A percentile compares a stretch with the other conserved stretches of the same genome.
phyloP scores from a whole-genome alignment of 2,113 vertebrate genomes.

The Plotosus lineatus region DNA sequence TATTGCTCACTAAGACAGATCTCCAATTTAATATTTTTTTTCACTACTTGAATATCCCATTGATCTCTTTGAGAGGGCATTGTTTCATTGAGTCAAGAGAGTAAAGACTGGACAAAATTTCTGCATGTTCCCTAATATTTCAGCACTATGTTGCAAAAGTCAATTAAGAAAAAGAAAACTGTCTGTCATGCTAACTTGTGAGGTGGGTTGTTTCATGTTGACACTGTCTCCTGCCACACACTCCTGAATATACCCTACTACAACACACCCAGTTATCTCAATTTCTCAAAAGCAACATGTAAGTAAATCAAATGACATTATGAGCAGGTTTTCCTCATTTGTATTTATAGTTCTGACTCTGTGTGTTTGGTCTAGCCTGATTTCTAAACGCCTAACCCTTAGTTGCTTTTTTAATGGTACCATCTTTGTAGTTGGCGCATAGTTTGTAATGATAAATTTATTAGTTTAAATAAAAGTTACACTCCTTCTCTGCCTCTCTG shows the following conservation, averaged over 20 bases:
- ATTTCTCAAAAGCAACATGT: not conserved
- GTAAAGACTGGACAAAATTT: no score
- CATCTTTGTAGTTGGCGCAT: not conserved
- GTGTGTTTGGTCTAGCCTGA: not conserved
- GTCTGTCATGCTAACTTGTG: no score
- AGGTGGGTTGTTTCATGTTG: no score
- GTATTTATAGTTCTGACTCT: not conserved
- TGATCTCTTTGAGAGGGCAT: no score
- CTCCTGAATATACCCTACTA: not conserved
- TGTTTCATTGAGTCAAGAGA: no score
- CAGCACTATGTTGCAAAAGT: no score
- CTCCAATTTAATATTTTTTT: no score
- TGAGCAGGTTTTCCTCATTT: not conserved
- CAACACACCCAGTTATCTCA: no score
- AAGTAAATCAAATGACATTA: not conserved
- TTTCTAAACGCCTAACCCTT: not conserved
- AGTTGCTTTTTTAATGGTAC: not conserved
- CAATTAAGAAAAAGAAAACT: no score
- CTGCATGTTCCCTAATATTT: no score
- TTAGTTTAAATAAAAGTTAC: not conserved
- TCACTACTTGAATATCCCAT: no score
- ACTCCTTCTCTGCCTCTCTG: slow-evolving; percentile 49
- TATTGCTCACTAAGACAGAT: no score
- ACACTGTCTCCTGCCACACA: not conserved
- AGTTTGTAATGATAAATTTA: not conserved